Evolutionary conservation across 2,113 vertebrate species (phyloP), one percentile per base, ranked within the genome.

Genomic region (Gadus macrocephalus): DNA sequence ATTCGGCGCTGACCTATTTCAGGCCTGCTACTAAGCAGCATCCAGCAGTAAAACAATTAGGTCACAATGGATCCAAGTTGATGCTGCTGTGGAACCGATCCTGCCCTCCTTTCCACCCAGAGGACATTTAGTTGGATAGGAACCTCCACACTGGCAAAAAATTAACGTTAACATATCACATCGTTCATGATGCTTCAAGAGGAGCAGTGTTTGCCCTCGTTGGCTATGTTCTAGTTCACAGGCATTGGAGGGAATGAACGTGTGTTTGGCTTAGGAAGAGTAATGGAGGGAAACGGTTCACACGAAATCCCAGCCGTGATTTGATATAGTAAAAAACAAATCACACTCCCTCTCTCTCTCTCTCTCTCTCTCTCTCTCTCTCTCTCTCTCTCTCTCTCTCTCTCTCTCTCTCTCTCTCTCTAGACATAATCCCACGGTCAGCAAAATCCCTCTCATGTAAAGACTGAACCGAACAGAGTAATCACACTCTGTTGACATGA

Each of bases 41-140:
- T 88, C 70, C 64, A 68, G 74, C 68, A 75, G 61, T 28, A 72
- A 81, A 49, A 75, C 82, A 92, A 89, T 86, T 78, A 85, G 90
- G 88, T 91, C 88, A 90, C 78, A 76, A 80, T 69, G 75, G 83
- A 88, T 85, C 76, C 86, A 83, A 83, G 76, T 80, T 78, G 80
- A 82, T 76, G 76, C 66, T 56, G 78, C 56, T 5, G 62, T 80
- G 84, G 80, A 83, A 76, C 55, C 72, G 79, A 78, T 82, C 55
- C 56, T 70, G 67, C 72, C 59, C 67, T 69, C 15, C 70, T 70
- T 82, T 70, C 75, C 38, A 6, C 38, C 38, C 38, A 6, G 5
- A 42, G 38, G 38, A 42, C 38, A 42, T 11, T 42, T 11, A 8
- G 38, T 42, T 8, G 38, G 38, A 42, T 11, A 42, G 38, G 38